Base-by-base conservation (phyloP, 2,797 vertebrate species). In the Hapalemur alaotrensis region DNA sequence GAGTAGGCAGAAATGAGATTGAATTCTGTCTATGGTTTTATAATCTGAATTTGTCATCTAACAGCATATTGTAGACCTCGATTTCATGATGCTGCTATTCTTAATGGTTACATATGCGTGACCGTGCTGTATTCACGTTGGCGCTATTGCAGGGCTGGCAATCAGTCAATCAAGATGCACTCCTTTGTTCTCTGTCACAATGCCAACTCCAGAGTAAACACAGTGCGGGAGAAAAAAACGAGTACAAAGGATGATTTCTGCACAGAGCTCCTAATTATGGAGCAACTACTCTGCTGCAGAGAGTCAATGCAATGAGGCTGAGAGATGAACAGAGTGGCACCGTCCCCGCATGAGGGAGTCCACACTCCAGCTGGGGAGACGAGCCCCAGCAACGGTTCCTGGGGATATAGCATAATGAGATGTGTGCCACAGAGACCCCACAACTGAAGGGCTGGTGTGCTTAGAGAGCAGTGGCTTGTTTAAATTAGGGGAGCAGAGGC, bases 251-350 rank as follows among this genome's bases (percentile, higher is more conserved):
- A 25, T 18, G 20, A 22, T 22, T 92, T 69, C 23, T 57, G 4
- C 79, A 54, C 69, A 48, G 73, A 91, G 69, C 41, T 79, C 69
- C 14, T 79, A 50, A 80, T 86, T 70, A 50, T 7, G 70, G 82
- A 91, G 35, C 52, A 79, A 5, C 6, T 7, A 22, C 18, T 38
- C 0, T 17, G 59, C 83, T 35, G 50, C 15, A 6, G 43, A 7
- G 43, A 15, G 17, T 85, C 15, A 3, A 20, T 5, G 48, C 63
- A 25, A 2, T 3, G 85, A 70, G 70, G 52, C 38, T 1, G 79
- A 38, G 79, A 3, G 28, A 52, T 65, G 78, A 73, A 63, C 32
- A 38, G 63, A 83, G 83, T 35, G 63, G 38, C 22, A 1, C n/a
- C 4, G 1, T 59, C n/a, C 80, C 43, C 0, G 0, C 0, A 0